Evolutionary conservation across 2,113 vertebrate genomes (phyloP).

Genomic region (Muntiacus reevesi): DNA sequence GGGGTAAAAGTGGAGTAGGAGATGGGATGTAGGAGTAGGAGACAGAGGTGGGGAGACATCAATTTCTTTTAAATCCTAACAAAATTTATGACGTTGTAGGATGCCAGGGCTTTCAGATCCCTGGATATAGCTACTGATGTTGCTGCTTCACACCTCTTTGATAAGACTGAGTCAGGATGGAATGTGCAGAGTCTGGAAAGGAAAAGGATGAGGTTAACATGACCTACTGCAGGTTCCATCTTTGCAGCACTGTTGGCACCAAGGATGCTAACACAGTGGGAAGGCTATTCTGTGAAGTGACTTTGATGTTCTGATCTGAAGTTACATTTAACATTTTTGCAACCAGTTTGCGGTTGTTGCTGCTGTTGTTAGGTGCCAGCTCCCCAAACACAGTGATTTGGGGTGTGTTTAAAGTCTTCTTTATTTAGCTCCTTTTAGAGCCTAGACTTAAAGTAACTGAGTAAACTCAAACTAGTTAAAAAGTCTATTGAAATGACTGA

Average conservation of each 20-base stretch:
- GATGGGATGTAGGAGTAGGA: not conserved
- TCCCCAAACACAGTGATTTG: not conserved
- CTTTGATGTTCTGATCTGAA: not conserved
- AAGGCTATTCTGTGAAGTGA: not conserved
- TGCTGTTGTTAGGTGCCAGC: not conserved
- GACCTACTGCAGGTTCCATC: conserved; percentile 30
- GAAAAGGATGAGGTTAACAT: not conserved
- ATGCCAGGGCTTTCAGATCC: not conserved
- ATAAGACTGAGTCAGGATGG: not conserved
- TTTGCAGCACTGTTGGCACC: conserved; percentile 42
- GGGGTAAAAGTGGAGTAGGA: not conserved
- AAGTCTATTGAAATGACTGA: not conserved
- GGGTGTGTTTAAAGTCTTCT: not conserved
- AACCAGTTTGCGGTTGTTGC: not conserved
- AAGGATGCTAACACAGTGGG: not conserved
- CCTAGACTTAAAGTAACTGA: not conserved
- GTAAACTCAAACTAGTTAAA: conserved; percentile 10
- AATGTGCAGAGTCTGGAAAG: not conserved
- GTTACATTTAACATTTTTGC: not conserved
- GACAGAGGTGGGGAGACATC: not conserved
- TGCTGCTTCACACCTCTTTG: conserved; percentile 15
- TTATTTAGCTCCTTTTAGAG: not conserved
- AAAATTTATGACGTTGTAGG: not conserved
- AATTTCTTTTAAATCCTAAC: not conserved
- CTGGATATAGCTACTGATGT: not conserved